Evolutionary conservation across 2,888 invertebrate genomes (phyloP), one percentile per base, ranked within the genome.

Genomic region (Protodeltote pygarga): DNA sequence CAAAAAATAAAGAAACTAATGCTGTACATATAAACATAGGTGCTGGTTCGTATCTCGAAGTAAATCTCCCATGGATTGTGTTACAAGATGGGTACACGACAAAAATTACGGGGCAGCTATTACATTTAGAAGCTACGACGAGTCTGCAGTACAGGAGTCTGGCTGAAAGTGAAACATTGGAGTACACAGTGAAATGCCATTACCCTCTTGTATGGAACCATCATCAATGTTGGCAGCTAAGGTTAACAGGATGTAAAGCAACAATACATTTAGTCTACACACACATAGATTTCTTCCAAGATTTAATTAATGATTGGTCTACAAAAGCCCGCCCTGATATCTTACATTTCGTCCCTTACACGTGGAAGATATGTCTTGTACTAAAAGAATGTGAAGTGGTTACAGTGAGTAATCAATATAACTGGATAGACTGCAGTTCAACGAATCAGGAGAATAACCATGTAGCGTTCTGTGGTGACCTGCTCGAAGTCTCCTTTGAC

Each of bases 351-450:
- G 96, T 99, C 39, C 99, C 99, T 1, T 99, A 98, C 85, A 98
- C 98, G 0, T 99, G 98, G 96, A 96, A 97, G 79, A 96, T 99
- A 73, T 96, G 96, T 52, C 92, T 99, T 51, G 93, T 97, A 5
- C 89, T 98, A 13, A 98, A 99, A 83, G 98, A 99, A 85, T 98
- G 99, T 86, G 98, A 99, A 88, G 93, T 99, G 9, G 94, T 99
- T 1, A 97, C 98, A 25, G 92, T 98, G 9, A 96, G 98, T 75
- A 99, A 99, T 88, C 98, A 99, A 81, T 97, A 97, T 85, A 99
- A 99, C 86, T 99, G 99, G 99, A 96, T 99, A 65, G 99, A 99
- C 86, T 99, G 99, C 73, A 97, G 98, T 40, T 98, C 98, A 15
- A 97, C 98, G 34, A 97, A 97, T 71, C 97, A 97, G 83, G 98